A percentile compares a stretch with the other conserved stretches of the same genome.
These are phyloP conservation scores for Enteromius argenteus DNA, from an alignment of 2,797 vertebrate genomes.

Conservation along the genomic window DNA sequence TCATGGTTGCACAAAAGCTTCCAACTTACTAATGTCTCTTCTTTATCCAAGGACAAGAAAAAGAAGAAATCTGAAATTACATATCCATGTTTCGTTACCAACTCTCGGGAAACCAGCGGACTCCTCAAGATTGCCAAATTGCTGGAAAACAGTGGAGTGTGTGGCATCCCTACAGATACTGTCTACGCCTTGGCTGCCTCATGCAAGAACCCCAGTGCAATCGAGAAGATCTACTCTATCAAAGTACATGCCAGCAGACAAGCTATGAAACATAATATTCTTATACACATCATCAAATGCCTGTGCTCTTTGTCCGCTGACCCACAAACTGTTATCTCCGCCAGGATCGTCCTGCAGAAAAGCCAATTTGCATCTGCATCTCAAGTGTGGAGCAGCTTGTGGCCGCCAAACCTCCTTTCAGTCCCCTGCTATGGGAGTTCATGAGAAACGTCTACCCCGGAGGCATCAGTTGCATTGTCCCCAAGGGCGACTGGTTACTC, in stretches of 20 bases:
- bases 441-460: conserved; percentile 91
- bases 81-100: conserved; percentile 73
- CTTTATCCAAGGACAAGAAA: conserved; percentile 61
- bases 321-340: not conserved
- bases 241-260: conserved; percentile 70
- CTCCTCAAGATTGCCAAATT: conserved; percentile 79
- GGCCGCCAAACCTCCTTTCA: conserved; percentile 86
- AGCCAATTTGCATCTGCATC: conserved; percentile 91
- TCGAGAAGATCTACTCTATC: conserved; percentile 83
- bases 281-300: not conserved
- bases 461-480: conserved; percentile 89
- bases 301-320: not conserved
- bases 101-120: conserved; percentile 82
- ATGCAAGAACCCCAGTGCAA: conserved; percentile 87
- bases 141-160: conserved; percentile 81
- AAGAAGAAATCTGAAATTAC: conserved; percentile 60
- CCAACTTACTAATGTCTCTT: not conserved
- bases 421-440: conserved; percentile 89
- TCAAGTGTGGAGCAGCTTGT: conserved; percentile 87
- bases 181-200: conserved; percentile 89
- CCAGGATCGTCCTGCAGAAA: conserved; percentile 89
- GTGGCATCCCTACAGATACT: conserved; percentile 89
- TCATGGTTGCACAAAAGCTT: not conserved
- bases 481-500: conserved; percentile 88
- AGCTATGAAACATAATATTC: not conserved